Evolutionary conservation across 2,113 vertebrate genomes (phyloP), one percentile per base, ranked within the genome.

Genomic region (Nothocercus nigrocapillus): DNA sequence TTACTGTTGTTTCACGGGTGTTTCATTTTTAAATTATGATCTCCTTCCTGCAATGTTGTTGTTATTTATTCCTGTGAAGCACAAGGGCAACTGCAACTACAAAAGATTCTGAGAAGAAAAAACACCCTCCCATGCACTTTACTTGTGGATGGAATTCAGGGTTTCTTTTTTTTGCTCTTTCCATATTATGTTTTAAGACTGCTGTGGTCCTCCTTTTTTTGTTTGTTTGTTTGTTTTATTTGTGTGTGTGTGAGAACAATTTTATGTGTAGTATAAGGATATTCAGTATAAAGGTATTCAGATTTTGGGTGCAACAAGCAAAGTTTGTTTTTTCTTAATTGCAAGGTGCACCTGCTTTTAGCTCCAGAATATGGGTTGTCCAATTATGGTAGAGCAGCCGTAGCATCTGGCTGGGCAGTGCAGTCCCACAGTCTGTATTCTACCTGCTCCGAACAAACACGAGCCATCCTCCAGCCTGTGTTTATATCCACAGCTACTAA

Each of bases 201-300:
- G 8, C 10, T 75, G 9, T 67, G 22, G 17, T 54, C 27, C 30
- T 79, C 62, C 40, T 6, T 82, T 70, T 56, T 61, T 24, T 49
- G 83, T 53, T 51, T 51, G 36, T 36, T 36, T 49, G 11, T 53
- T 53, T 53, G 11, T 51, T 51, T 51, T 51, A 4, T 51, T 51
- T 51, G 49, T 51, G 49, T 51, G 22, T 53, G 28, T 34, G 4
- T 53, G n/a, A 78, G 22, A 58, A 83, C 11, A 4, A 30, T 49
- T 86, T 76, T 21, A 44, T 27, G 8, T 30, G 13, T 11, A 66
- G 54, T 13, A 49, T 49, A 49, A 49, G 22, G 12, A 58, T 54
- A 32, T 14, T 56, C 38, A n/a, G 47, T 22, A 8, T 49, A 49
- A 49, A 0, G 28, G 53, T 15, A 30, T n/a, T 69, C 32, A 0